These are phyloP conservation scores for Glaucopsyche alexis DNA, from an alignment of 2,888 invertebrate species.

Conservation along the genomic window DNA sequence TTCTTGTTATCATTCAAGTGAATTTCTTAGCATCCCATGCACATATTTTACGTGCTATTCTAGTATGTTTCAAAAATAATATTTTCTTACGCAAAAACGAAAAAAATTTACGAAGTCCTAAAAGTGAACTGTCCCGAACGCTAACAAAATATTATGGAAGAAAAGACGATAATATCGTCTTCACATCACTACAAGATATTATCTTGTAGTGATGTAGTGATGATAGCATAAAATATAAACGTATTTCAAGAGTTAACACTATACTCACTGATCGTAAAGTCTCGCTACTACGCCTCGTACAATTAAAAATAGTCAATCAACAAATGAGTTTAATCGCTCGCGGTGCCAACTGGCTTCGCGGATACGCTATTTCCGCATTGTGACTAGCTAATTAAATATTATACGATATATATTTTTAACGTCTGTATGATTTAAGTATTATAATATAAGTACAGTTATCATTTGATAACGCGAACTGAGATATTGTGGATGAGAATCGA, in stretches of 20 bases:
- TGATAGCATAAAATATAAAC: neutral
- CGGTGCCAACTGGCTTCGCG: conserved; percentile 5
- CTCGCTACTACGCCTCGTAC: conserved; percentile 16
- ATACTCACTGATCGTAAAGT: neutral
- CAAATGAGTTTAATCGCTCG: conserved; percentile 11
- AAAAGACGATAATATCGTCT: too few species aligned
- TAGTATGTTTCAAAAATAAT: too few species aligned
- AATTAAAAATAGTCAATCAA: conserved; percentile 27
- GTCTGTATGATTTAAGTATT: neutral
- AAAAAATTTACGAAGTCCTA: too few species aligned
- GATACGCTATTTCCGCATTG: conserved; percentile 23
- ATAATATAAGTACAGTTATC: neutral
- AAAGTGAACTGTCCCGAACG: too few species aligned
- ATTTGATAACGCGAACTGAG: neutral
- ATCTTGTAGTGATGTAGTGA: neutral
- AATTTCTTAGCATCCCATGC: too few species aligned
- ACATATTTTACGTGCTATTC: too few species aligned
- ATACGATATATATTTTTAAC: neutral
- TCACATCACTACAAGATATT: too few species aligned
- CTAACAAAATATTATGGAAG: too few species aligned
- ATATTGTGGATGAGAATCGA: too few species aligned
- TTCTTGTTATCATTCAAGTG: neutral
- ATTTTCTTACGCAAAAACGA: too few species aligned
- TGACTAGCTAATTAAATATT: neutral
- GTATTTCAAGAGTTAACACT: neutral